phyloP scores from a whole-genome alignment of 2,113 vertebrate genomes.

The Sorex fumeus region DNA sequence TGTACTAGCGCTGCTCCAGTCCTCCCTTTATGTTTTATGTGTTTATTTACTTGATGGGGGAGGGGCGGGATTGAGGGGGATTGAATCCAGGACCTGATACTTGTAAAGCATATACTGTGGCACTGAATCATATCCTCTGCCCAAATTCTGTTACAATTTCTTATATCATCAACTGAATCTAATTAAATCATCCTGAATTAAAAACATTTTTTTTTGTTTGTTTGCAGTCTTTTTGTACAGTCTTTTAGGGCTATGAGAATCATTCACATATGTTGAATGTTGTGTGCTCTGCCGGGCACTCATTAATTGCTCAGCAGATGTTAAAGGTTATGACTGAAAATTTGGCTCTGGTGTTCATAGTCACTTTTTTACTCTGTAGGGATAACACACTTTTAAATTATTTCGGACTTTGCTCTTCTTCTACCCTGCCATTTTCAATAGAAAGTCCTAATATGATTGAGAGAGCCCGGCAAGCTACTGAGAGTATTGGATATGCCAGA shows the following conservation, averaged over 20 bases:
- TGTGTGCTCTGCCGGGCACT: neutral
- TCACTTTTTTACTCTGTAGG: neutral
- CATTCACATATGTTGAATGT: neutral
- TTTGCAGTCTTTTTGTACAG: neutral
- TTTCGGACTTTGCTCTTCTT: conserved; percentile 11
- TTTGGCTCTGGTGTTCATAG: neutral
- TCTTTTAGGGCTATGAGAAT: neutral
- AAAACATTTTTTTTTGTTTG: conserved; percentile 1
- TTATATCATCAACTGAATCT: conserved; percentile 30
- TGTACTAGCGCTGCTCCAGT: no score
- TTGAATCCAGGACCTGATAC: no score
- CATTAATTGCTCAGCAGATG: neutral
- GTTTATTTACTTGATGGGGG: no score
- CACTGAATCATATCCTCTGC: no score
- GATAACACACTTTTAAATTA: conserved; percentile 9
- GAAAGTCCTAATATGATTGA: conserved; percentile 53
- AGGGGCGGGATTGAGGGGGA: no score
- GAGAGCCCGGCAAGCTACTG: no score
- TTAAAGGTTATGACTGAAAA: neutral
- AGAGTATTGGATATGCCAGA: no score
- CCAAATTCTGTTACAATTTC: conserved; percentile 16
- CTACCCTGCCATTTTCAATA: conserved; percentile 14
- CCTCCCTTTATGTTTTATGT: neutral
- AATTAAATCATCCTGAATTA: conserved; percentile 21
- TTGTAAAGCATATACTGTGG: no score